Evolutionary conservation across 2,797 vertebrate species (phyloP).

Genomic region (Lophius americanus): DNA sequence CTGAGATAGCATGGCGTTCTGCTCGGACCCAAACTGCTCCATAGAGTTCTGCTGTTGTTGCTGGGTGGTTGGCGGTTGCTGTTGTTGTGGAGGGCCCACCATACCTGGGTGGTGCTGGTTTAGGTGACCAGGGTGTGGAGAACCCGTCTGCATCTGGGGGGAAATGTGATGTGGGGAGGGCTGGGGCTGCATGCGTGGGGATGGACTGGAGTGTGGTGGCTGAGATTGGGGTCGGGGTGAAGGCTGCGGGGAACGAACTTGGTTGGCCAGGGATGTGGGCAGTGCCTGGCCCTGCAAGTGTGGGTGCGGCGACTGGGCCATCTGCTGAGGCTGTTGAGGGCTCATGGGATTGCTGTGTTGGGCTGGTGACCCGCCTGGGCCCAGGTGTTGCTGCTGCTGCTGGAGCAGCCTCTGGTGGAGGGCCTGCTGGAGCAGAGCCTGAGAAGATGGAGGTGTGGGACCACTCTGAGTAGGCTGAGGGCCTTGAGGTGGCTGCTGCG

Average conservation of each 20-base stretch:
- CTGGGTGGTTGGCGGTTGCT: slow-evolving; percentile 49
- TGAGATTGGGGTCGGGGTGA: slow-evolving; percentile 96
- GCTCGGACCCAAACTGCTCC: slow-evolving; percentile 95
- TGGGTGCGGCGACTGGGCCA: slow-evolving; percentile 92
- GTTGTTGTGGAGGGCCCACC: slow-evolving; percentile 81
- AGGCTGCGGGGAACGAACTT: slow-evolving; percentile 97
- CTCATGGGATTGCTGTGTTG: slow-evolving; percentile 96
- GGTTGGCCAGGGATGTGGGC: slow-evolving; percentile 89
- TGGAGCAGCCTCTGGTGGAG: slow-evolving; percentile 92
- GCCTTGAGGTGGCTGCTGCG: slow-evolving; percentile 81
- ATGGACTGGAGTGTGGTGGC: slow-evolving; percentile 96
- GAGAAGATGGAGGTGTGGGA: slow-evolving; percentile 79
- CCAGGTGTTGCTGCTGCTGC: slow-evolving; percentile 92
- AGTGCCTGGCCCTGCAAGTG: slow-evolving; percentile 91
- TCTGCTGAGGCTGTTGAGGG: slow-evolving; percentile 84
- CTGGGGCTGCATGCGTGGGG: slow-evolving; percentile 95
- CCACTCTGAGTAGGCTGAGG: slow-evolving; percentile 81
- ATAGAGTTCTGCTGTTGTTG: slow-evolving; percentile 91
- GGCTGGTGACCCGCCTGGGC: slow-evolving; percentile 83
- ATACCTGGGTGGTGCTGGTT: slow-evolving; percentile 84
- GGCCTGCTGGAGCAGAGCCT: slow-evolving; percentile 86
- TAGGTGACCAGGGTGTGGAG: slow-evolving; percentile 90
- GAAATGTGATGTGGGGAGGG: slow-evolving; percentile 97
- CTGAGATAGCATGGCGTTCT: slow-evolving; percentile 95
- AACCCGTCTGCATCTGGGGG: slow-evolving; percentile 96